phyloP scores from a whole-genome alignment of 2,113 vertebrate species.

The Microtus ochrogaster region DNA sequence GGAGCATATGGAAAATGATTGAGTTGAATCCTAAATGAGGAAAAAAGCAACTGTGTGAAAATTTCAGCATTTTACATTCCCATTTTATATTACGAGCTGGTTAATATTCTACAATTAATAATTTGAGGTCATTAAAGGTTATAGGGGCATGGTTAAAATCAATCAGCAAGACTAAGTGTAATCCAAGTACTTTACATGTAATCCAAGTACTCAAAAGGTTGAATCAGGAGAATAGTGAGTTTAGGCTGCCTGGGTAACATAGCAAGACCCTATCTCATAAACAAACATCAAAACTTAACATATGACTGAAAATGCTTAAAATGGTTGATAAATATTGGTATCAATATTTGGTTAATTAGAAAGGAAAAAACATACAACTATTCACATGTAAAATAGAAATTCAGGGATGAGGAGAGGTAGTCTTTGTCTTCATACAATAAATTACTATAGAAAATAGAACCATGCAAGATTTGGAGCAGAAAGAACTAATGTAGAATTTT shows the following conservation, averaged over 20 bases:
- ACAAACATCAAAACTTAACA: not conserved
- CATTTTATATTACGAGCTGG: not conserved
- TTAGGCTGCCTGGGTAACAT: not conserved
- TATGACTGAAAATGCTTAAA: not conserved
- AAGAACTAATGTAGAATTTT: constrained; percentile 20
- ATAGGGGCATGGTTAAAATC: constrained; percentile 3
- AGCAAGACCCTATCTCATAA: not conserved
- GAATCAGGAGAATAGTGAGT: not conserved
- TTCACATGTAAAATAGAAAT: constrained; percentile 17
- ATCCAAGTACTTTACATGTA: no score
- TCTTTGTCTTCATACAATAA: constrained; percentile 28
- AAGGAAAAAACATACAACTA: constrained; percentile 35
- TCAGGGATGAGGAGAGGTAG: not conserved
- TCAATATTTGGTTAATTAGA: constrained; percentile 14
- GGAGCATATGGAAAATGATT: not conserved
- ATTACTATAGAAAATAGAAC: constrained; percentile 22
- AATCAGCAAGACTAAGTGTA: not conserved
- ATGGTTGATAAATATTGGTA: not conserved
- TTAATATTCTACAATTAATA: constrained; percentile 51
- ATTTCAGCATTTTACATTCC: constrained; percentile 30
- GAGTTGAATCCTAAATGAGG: constrained; percentile 14
- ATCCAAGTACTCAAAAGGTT: not conserved
- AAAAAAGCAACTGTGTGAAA: not conserved
- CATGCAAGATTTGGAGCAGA: not conserved
- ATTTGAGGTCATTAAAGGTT: not conserved